A percentile compares a stretch with the other conserved stretches of the same genome.
phyloP scores from a whole-genome alignment of 2,797 vertebrate species.

The Gambusia yucatana region DNA sequence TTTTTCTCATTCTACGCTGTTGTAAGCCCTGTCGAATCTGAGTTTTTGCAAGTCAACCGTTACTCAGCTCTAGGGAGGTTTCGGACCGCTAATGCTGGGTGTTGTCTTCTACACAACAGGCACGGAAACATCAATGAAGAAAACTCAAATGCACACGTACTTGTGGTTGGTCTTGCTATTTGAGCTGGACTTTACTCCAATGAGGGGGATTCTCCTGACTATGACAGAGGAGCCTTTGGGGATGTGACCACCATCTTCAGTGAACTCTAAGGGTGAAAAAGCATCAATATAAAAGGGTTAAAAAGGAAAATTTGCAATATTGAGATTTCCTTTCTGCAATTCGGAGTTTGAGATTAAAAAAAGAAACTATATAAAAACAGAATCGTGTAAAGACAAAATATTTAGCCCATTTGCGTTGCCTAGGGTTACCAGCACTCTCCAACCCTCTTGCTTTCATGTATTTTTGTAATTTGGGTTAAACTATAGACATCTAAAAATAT shows the following conservation, averaged over 20 bases:
- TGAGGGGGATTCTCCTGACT: conserved; percentile 91
- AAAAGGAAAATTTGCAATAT: no score
- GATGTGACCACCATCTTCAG: conserved; percentile 87
- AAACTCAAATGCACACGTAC: conserved; percentile 60
- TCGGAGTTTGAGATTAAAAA: not conserved
- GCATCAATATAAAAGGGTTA: not conserved
- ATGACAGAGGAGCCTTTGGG: conserved; percentile 96
- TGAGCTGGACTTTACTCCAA: conserved; percentile 86
- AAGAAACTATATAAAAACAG: not conserved
- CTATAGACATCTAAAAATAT: not conserved
- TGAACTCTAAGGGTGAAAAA: conserved; percentile 85
- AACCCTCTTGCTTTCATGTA: not conserved
- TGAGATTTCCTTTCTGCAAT: not conserved
- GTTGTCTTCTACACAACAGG: not conserved
- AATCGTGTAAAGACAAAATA: not conserved
- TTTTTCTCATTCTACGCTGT: not conserved
- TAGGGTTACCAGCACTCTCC: not conserved
- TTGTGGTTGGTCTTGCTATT: conserved; percentile 89
- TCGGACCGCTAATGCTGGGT: not conserved
- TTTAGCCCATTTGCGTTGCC: not conserved
- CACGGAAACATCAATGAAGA: conserved; percentile 11
- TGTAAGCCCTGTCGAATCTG: not conserved
- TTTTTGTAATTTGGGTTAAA: not conserved
- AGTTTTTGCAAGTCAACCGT: not conserved
- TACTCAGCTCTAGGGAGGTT: not conserved